Conservation (phyloP, 2,888 invertebrate genomes). For the Temnothorax ravouxi region DNA sequence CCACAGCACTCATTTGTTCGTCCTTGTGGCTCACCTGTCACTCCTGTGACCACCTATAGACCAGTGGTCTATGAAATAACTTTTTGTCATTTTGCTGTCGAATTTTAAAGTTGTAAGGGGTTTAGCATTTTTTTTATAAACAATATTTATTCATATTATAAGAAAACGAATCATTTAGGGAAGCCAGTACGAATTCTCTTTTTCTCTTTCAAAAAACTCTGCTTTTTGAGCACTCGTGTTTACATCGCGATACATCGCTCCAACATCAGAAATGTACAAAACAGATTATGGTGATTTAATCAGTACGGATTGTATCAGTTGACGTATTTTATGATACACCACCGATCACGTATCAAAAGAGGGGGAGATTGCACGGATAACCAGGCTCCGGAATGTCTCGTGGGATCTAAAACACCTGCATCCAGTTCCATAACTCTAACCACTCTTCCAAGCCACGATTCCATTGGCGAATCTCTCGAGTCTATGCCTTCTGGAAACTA, state of each 20-base stretch:
- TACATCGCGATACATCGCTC: not conserved
- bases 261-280: not conserved
- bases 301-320: constrained; percentile 35
- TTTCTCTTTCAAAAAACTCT: not conserved
- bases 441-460: constrained; percentile 49
- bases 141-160: not conserved
- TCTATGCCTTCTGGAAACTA: constrained; percentile 44
- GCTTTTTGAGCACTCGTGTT: not conserved
- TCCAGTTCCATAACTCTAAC: constrained; percentile 64
- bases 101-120: not conserved
- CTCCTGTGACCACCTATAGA: too few relatives aligned
- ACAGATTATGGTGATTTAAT: constrained; percentile 42
- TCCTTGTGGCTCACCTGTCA: constrained; percentile 18
- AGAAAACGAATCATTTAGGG: not conserved
- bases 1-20: not conserved
- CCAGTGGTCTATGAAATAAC: constrained; percentile 23
- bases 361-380: constrained; percentile 53
- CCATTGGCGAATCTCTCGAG: constrained; percentile 43
- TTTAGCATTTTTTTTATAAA: not conserved
- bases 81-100: constrained; percentile 32
- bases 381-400: constrained; percentile 65
- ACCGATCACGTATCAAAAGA: constrained; percentile 20
- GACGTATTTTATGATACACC: constrained; percentile 26
- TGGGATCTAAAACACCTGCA: constrained; percentile 63
- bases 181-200: not conserved